These are phyloP conservation scores for Etheostoma cragini DNA, from an alignment of 2,113 vertebrate species.

Conservation along the genomic window DNA sequence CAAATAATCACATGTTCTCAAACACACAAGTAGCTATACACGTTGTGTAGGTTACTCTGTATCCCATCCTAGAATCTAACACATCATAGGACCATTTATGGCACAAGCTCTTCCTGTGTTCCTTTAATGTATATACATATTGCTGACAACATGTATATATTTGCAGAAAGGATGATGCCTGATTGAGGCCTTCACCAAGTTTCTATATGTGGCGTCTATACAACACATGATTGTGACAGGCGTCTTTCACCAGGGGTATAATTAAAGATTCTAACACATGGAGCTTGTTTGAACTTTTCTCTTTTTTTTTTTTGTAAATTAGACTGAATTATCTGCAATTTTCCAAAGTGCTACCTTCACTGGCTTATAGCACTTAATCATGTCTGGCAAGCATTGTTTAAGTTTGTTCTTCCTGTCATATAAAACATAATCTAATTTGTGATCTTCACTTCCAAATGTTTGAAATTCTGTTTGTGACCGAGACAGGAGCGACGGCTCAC, in stretches of 20 bases:
- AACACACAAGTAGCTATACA: slow-evolving; percentile 69
- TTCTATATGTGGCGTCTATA: slow-evolving; percentile 62
- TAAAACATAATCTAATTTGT: slow-evolving; percentile 57
- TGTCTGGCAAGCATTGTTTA: slow-evolving; percentile 75
- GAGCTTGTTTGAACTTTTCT: slow-evolving; percentile 64
- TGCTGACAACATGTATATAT: slow-evolving; percentile 54
- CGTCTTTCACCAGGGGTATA: slow-evolving; percentile 69
- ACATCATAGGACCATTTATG: slow-evolving; percentile 61
- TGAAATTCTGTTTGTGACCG: slow-evolving; percentile 26
- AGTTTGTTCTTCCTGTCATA: slow-evolving; percentile 66
- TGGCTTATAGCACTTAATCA: slow-evolving; percentile 71
- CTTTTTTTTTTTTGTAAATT: slow-evolving; percentile 69
- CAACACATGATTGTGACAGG: slow-evolving; percentile 62
- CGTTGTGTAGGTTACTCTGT: slow-evolving; percentile 67
- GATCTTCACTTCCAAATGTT: slow-evolving; percentile 55
- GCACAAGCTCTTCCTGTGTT: slow-evolving; percentile 52
- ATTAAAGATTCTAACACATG: slow-evolving; percentile 79
- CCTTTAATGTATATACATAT: slow-evolving; percentile 39
- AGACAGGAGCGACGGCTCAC: background rate
- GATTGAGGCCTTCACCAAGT: slow-evolving; percentile 39
- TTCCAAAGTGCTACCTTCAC: slow-evolving; percentile 81
- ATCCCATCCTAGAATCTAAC: slow-evolving; percentile 55
- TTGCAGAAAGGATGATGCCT: slow-evolving; percentile 44
- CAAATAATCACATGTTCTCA: slow-evolving; percentile 84
- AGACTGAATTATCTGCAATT: slow-evolving; percentile 84